Evolutionary conservation across 2,888 invertebrate genomes (phyloP), one percentile per base, ranked within the genome.

Genomic region (Dicyrtomina minuta): DNA sequence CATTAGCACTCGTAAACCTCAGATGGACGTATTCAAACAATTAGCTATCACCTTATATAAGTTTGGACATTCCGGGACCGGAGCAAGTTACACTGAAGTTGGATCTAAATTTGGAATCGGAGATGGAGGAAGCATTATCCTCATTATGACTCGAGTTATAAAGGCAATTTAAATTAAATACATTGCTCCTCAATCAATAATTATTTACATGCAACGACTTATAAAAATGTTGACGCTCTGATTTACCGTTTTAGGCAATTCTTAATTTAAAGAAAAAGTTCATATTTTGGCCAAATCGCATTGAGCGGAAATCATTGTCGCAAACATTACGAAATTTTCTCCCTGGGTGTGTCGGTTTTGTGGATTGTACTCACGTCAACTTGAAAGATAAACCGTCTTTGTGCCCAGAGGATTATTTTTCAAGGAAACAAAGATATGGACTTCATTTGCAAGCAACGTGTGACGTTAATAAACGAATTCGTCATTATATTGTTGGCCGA

Each of bases 361-460:
- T 70, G 5, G 70, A 70, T 39, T 59, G 70, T 1, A 60, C 60
- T 1, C 70, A 70, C 59, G 27, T 66, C 1, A 66, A 66, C 15
- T 33, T 70, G n/a, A 51, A 59, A 44, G 66, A 70, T 41, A 26
- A n/a, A 1, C 70, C 70, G 3, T n/a, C 56, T 1, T 24, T 44
- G 3, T 8, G 26, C 17, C 49, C 60, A 12, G 66, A 66, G 1
- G 59, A 59, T 6, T 70, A 70, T 15, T 70, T 39, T 44, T 70
- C 70, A 4, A 1, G 66, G 53, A 70, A 70, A 24, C 39, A 53
- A 15, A 2, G 58, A 53, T 70, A 70, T 53, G 70, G 60, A 3
- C 20, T 70, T 10, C 70, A 70, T 55, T 43, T 70, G n/a, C 70
- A 70, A 66, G 44, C 44, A 2, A 61, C 49, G n/a, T 66, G 66